Conservation (phyloP, 2,797 vertebrate genomes). For the Pygocentrus nattereri region DNA sequence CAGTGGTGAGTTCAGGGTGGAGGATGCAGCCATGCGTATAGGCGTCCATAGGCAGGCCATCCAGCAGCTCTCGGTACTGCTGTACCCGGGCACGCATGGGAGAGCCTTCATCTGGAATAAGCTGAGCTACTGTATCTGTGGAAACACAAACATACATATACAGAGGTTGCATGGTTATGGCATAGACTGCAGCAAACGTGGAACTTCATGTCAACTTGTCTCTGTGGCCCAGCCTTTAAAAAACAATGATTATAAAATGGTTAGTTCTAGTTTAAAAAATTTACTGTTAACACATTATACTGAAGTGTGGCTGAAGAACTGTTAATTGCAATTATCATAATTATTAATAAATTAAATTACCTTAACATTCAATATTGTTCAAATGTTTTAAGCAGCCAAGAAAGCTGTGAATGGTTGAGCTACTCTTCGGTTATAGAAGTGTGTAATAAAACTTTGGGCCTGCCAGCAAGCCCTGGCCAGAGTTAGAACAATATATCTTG, state of each 20-base stretch:
- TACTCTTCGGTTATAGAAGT: too few relatives aligned
- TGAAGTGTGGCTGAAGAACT: too few relatives aligned
- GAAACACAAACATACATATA: constrained; percentile 35
- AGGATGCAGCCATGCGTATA: constrained; percentile 99
- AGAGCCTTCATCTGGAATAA: constrained; percentile 90
- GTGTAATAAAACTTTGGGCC: too few relatives aligned
- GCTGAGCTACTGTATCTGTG: constrained; percentile 88
- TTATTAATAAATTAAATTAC: too few relatives aligned
- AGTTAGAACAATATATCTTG: too few relatives aligned
- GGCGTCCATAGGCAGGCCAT: constrained; percentile 96
- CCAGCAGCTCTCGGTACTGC: constrained; percentile 95
- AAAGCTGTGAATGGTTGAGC: too few relatives aligned
- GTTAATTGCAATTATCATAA: too few relatives aligned
- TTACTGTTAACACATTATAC: too few relatives aligned
- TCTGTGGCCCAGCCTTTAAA: neutral
- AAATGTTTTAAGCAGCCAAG: too few relatives aligned
- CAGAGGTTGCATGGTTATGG: neutral
- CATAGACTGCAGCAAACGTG: neutral
- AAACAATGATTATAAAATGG: neutral
- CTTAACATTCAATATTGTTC: too few relatives aligned
- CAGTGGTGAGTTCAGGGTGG: constrained; percentile 96
- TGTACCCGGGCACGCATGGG: constrained; percentile 86
- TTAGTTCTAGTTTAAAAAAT: neutral
- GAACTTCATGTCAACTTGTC: neutral
- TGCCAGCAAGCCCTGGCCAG: too few relatives aligned